These are phyloP conservation scores for Eulithis prunata DNA, from an alignment of 2,888 invertebrate genomes.

Conservation along the genomic window DNA sequence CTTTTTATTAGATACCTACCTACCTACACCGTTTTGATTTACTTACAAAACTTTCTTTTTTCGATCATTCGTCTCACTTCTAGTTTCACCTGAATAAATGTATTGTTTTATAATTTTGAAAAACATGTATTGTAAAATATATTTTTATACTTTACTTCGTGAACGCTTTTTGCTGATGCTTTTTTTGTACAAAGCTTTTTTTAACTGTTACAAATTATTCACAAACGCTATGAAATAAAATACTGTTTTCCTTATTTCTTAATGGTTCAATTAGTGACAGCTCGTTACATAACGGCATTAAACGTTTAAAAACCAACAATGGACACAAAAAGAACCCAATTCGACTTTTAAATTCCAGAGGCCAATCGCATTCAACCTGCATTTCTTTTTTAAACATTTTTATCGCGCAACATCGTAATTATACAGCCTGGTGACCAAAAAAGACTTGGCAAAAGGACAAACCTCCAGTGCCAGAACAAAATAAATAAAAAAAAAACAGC, in stretches of 20 bases:
- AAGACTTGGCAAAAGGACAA: too few species aligned
- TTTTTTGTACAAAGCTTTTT: background rate
- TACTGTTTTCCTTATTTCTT: background rate
- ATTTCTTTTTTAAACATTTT: conserved; percentile 13
- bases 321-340: conserved; percentile 35
- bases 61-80: conserved; percentile 34
- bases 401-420: conserved; percentile 17
- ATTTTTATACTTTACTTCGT: too few species aligned
- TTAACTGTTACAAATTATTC: background rate
- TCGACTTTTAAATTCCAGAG: conserved; percentile 26
- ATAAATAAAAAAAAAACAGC: too few species aligned
- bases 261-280: conserved; percentile 23
- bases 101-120: too few species aligned
- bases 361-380: conserved; percentile 19
- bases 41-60: conserved; percentile 47
- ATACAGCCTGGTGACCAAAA: conserved; percentile 12
- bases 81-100: too few species aligned
- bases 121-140: too few species aligned
- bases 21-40: conserved; percentile 41
- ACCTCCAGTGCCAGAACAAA: too few species aligned
- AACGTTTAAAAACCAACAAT: conserved; percentile 26
- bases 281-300: conserved; percentile 24
- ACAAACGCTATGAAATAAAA: background rate
- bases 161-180: too few species aligned
- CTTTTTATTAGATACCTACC: conserved; percentile 53